These are phyloP conservation scores for Hemicentrotus pulcherrimus DNA, from an alignment of 35 echinoderm and acorn worm species.

Conservation along the genomic window DNA sequence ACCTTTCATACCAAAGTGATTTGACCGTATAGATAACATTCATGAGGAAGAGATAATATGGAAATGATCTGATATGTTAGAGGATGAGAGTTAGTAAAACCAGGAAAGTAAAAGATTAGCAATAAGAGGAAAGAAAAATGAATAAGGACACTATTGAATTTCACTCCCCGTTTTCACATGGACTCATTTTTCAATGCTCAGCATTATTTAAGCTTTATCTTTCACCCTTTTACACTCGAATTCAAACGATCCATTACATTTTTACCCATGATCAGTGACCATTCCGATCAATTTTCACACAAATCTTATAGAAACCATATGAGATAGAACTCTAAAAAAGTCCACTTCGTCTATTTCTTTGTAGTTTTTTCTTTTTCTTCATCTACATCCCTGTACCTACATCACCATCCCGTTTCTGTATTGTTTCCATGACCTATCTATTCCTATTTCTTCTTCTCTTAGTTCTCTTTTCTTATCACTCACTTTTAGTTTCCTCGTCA, in stretches of 20 bases:
- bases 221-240: neutral
- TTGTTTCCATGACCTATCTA: neutral
- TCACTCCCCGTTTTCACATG: neutral
- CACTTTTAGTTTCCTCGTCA: neutral
- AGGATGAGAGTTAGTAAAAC: neutral
- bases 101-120: neutral
- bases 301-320: neutral
- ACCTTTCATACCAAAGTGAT: neutral
- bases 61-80: neutral
- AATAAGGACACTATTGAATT: neutral
- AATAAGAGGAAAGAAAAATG: neutral
- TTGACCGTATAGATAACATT: neutral
- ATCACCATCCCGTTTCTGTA: neutral
- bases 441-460: neutral
- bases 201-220: neutral
- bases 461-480: neutral
- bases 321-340: neutral
- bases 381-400: neutral
- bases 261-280: neutral
- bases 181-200: constrained; percentile 11
- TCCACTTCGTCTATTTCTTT: too few relatives aligned
- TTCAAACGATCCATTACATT: neutral
- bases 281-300: neutral
- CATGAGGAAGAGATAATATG: neutral
- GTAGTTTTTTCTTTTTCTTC: neutral